A percentile compares a stretch with the other conserved stretches of the same genome.
Conservation (phyloP, 2,888 invertebrate species). For the Alcis repandata region DNA sequence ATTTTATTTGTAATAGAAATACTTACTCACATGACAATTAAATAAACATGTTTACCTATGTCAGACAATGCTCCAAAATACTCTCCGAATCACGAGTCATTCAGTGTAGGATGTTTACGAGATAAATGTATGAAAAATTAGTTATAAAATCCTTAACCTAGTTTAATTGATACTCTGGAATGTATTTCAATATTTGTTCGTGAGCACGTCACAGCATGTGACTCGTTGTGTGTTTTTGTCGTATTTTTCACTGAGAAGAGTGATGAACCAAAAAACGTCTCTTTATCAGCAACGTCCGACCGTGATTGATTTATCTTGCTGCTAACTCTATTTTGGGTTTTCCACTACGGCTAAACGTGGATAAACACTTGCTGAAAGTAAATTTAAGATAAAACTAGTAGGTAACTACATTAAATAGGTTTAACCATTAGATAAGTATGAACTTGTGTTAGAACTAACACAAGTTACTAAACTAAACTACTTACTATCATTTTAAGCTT, state of each 20-base stretch:
- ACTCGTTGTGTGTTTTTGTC: constrained; percentile 59
- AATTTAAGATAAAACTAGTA: constrained; percentile 13
- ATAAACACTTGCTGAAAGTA: constrained; percentile 2
- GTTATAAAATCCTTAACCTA: constrained; percentile 59
- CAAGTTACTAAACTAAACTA: too few species aligned
- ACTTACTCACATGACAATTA: constrained; percentile 30
- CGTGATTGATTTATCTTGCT: constrained; percentile 81
- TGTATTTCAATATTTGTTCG: constrained; percentile 63
- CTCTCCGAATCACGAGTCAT: constrained; percentile 36
- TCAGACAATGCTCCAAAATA: constrained; percentile 20
- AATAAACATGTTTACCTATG: constrained; percentile 14
- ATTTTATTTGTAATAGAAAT: constrained; percentile 29
- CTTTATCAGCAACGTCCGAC: constrained; percentile 67
- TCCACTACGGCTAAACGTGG: constrained; percentile 46
- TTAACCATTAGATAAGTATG: too few species aligned
- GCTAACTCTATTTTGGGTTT: constrained; percentile 58
- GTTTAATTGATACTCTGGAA: constrained; percentile 54
- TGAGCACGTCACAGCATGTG: constrained; percentile 72
- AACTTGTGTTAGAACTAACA: too few species aligned
- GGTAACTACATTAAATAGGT: not conserved
- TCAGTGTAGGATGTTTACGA: constrained; percentile 34
- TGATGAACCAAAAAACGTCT: constrained; percentile 63
- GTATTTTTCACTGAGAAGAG: constrained; percentile 56
- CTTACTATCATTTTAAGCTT: too few species aligned
- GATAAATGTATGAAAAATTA: constrained; percentile 39